Evolutionary conservation across 2,797 vertebrate genomes (phyloP).

Genomic region (Sebastes reedi): DNA sequence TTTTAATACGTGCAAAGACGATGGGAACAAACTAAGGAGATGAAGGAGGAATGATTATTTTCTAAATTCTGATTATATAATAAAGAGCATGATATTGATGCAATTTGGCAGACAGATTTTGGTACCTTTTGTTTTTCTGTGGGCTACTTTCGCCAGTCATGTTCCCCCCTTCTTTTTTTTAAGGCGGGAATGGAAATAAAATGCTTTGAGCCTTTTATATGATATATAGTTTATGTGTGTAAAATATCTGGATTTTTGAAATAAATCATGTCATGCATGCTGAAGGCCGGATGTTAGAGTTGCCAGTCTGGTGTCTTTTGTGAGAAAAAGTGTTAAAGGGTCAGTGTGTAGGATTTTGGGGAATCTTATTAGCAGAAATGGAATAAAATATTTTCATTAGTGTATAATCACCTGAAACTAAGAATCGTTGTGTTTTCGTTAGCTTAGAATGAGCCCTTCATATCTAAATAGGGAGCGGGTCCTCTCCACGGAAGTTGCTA

Average conservation of each 20-base stretch:
- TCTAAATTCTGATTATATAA: constrained; percentile 43
- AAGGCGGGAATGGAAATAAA: constrained; percentile 63
- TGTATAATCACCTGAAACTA: no score
- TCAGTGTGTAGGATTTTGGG: no score
- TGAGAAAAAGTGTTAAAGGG: background rate
- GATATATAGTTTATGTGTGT: constrained; percentile 52
- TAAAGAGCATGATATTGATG: constrained; percentile 54
- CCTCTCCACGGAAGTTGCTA: no score
- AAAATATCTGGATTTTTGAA: constrained; percentile 42
- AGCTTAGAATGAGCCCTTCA: no score
- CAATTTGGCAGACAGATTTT: constrained; percentile 53
- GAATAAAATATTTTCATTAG: no score
- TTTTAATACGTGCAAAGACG: background rate
- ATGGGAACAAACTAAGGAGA: constrained; percentile 27
- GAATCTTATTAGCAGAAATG: no score
- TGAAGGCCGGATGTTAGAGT: constrained; percentile 24
- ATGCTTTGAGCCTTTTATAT: constrained; percentile 47
- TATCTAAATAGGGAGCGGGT: no score
- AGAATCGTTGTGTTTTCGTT: accelerated
- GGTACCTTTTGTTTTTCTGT: constrained; percentile 48
- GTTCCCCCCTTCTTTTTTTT: constrained; percentile 29
- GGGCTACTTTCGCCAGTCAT: constrained; percentile 26
- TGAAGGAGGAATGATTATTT: background rate
- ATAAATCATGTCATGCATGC: constrained; percentile 51
- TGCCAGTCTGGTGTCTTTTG: constrained; percentile 25